Base-by-base conservation (phyloP, 2,888 invertebrate species). In the Chydorus sphaericus region DNA sequence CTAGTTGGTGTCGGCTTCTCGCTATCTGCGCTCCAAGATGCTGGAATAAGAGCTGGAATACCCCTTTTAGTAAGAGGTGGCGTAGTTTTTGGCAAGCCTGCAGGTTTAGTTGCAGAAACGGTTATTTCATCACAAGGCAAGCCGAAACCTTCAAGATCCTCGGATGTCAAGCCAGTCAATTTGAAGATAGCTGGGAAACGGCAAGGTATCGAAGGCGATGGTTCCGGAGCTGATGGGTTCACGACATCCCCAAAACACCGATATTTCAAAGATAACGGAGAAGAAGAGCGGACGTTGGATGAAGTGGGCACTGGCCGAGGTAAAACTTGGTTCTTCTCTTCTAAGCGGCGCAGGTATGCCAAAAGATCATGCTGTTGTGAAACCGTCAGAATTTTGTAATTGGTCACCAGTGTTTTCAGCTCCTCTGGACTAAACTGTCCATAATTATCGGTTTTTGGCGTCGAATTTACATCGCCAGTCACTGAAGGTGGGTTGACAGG, bases 351-450 rank as follows among this genome's bases (percentile, higher is more conserved):
- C 58, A 89, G 67, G 66, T 87, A 87, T 1, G 80, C 81, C 31
- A 89, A 87, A 4, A 89, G 74, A 62, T 83, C 82, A 66, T 85
- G 83, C 64, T 89, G 88, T 66, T 89, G 88, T 60, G 86, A 85
- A 0, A 80, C 78, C 0, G 82, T 82, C 14, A 89, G 69, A 63
- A 86, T 85, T 66, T 85, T 85, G 62, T 83, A 84, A 66, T 87
- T 88, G 67, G 85, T 84, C 56, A 89, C 67, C 1, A 88, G 69
- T 0, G 84, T 82, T 66, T 87, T 85, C 49, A 89, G 68, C 64
- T 89, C 88, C 0, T 82, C 79, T 66, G 89, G 86, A 0, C 85
- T 85, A 8, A 89, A 71, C 18, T 60, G 62, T 4, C 60, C 61
- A 16, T 20, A 8, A 57, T 59, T 58, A 33, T 60, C 60, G 26